Percentiles rank a stretch among this genome's conserved stretches.
Conservation (phyloP, 1,140 invertebrate species). For the Nephotettix cincticeps region DNA sequence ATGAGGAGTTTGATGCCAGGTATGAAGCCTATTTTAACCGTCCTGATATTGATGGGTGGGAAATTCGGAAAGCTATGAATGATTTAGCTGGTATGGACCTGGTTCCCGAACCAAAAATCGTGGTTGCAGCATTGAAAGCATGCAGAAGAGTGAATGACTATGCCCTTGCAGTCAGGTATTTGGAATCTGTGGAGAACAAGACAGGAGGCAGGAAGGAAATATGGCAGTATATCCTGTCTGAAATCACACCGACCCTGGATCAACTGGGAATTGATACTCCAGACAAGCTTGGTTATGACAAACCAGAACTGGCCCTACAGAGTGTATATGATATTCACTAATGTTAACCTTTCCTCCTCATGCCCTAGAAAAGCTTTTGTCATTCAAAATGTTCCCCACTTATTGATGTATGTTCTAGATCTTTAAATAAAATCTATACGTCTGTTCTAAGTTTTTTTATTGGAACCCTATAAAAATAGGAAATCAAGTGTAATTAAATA, state of each 20-base stretch:
- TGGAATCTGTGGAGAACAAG: slow-evolving; percentile 91
- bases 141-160: slow-evolving; percentile 94
- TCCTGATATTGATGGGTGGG: slow-evolving; percentile 94
- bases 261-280: slow-evolving; percentile 93
- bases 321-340: slow-evolving; percentile 68
- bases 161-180: slow-evolving; percentile 85
- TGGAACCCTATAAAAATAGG: too few relatives aligned
- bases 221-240: slow-evolving; percentile 90
- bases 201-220: slow-evolving; percentile 80
- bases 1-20: slow-evolving; percentile 71
- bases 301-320: slow-evolving; percentile 88
- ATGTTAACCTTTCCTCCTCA: slow-evolving; percentile 14
- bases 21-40: slow-evolving; percentile 87
- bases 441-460: too few relatives aligned
- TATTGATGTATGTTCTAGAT: too few relatives aligned
- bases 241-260: slow-evolving; percentile 88
- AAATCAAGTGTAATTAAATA: too few relatives aligned
- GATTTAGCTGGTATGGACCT: slow-evolving; percentile 79
- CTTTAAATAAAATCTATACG: too few relatives aligned
- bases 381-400: too few relatives aligned
- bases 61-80: slow-evolving; percentile 86
- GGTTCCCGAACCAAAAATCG: slow-evolving; percentile 92
- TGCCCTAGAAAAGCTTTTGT: too few relatives aligned
- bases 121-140: slow-evolving; percentile 88
- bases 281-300: slow-evolving; percentile 95